Conservation (phyloP, 2,888 invertebrate genomes). For the Lasioglossum calceatum region DNA sequence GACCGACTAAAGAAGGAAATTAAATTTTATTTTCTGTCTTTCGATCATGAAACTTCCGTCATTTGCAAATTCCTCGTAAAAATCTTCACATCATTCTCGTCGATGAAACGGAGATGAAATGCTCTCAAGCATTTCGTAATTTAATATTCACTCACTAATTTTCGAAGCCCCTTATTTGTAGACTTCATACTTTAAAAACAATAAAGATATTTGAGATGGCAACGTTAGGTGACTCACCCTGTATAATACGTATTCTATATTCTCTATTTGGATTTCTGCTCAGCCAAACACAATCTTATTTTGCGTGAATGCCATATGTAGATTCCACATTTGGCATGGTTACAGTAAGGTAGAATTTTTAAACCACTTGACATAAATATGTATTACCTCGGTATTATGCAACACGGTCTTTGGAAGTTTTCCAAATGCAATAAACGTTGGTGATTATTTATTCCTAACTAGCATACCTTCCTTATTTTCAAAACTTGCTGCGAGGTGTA, state of each 20-base stretch:
- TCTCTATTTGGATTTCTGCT: not conserved
- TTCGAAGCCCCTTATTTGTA: too few relatives aligned
- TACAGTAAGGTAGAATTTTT: constrained; percentile 14
- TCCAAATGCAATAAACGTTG: constrained; percentile 37
- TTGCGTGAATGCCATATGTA: not conserved
- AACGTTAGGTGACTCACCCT: too few relatives aligned
- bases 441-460: constrained; percentile 23
- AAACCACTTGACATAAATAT: constrained; percentile 20
- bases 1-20: constrained; percentile 14
- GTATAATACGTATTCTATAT: not conserved
- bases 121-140: not conserved
- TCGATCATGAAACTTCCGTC: constrained; percentile 26
- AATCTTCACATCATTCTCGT: constrained; percentile 1
- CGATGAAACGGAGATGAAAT: constrained; percentile 8
- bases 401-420: constrained; percentile 21
- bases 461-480: not conserved
- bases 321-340: constrained; percentile 1
- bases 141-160: not conserved
- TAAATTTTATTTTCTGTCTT: constrained; percentile 46
- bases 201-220: too few relatives aligned
- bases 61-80: constrained; percentile 42
- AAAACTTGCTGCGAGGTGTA: not conserved
- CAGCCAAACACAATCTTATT: constrained; percentile 11
- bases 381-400: not conserved
- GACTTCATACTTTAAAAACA: too few relatives aligned